These are phyloP conservation scores for Oceanites oceanicus DNA, from an alignment of 2,113 vertebrate genomes.

Conservation along the genomic window DNA sequence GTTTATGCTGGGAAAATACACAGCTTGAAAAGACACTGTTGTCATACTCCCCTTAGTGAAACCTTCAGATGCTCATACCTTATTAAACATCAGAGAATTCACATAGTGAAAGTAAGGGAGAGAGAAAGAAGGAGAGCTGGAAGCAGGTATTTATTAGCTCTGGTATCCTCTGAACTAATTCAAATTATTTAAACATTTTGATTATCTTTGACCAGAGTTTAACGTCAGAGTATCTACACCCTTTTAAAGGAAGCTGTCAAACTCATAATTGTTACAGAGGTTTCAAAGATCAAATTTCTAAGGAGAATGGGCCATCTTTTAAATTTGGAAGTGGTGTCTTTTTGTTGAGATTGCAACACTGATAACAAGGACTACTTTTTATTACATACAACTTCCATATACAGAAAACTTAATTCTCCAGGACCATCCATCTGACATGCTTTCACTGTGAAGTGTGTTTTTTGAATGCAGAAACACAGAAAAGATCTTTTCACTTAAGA, in stretches of 20 bases:
- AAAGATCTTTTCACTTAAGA: background rate
- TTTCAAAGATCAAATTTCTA: background rate
- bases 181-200: background rate
- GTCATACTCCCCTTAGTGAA: slow-evolving; percentile 10
- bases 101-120: background rate
- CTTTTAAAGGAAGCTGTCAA: background rate
- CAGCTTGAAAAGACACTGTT: background rate
- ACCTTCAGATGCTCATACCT: slow-evolving; percentile 14
- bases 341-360: background rate
- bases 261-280: background rate
- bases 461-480: background rate
- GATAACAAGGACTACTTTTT: background rate
- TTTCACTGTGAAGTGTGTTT: background rate
- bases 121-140: background rate
- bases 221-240: background rate
- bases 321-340: background rate
- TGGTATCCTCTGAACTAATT: slow-evolving; percentile 5
- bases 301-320: background rate
- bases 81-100: slow-evolving; percentile 44
- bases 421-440: background rate
- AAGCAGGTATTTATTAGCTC: slow-evolving; percentile 11
- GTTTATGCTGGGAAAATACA: background rate
- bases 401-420: background rate
- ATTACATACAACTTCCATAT: background rate
- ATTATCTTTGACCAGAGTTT: background rate